phyloP scores from a whole-genome alignment of 1,140 invertebrate genomes.

The Agrypnia vestita region DNA sequence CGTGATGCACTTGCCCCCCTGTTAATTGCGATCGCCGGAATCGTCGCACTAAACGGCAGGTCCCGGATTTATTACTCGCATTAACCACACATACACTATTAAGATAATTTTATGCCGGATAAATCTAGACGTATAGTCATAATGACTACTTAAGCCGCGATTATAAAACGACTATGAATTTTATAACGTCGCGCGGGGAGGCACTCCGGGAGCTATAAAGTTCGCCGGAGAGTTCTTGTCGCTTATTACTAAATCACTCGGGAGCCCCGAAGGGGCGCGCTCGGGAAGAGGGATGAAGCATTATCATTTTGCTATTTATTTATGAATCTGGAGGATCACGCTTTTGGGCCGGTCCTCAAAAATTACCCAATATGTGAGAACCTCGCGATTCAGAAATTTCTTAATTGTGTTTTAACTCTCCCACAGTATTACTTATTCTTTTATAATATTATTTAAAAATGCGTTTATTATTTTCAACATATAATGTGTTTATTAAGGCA shows the following conservation, averaged over 20 bases:
- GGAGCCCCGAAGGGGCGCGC: slow-evolving; percentile 11
- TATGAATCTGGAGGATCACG: no score
- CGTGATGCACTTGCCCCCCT: no score
- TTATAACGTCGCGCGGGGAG: slow-evolving; percentile 44
- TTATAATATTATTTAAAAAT: no score
- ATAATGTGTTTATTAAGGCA: no score
- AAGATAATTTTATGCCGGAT: slow-evolving; percentile 19
- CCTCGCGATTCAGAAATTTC: no score
- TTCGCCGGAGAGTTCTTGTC: slow-evolving; percentile 41
- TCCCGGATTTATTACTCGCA: neutral
- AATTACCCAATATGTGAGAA: no score
- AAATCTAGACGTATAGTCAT: neutral
- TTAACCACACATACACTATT: slow-evolving; percentile 15
- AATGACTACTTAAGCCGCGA: slow-evolving; percentile 35
- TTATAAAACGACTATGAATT: slow-evolving; percentile 52
- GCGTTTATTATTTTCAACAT: no score
- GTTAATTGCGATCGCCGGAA: slow-evolving; percentile 15
- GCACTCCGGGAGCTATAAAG: slow-evolving; percentile 46
- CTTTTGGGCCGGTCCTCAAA: no score
- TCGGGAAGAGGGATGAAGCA: no score
- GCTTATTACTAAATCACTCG: slow-evolving; percentile 54
- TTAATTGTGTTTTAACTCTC: no score
- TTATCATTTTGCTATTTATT: neutral
- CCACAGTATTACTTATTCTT: no score
- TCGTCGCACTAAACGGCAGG: neutral